These are phyloP conservation scores for Tupiocoris notatus DNA, from an alignment of 2,888 invertebrate species.

Conservation along the genomic window DNA sequence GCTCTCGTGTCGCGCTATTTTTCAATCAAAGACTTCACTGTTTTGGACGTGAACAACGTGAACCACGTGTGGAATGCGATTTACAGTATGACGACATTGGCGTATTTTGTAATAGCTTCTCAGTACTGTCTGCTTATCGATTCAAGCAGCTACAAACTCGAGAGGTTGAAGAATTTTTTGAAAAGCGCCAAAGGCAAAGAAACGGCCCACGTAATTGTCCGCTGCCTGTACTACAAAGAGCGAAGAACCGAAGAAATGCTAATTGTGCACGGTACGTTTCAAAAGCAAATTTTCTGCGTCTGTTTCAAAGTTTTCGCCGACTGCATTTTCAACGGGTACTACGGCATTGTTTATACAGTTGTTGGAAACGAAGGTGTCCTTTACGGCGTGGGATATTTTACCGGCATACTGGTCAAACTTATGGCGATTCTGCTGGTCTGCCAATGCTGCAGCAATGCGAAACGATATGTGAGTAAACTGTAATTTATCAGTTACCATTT, in stretches of 20 bases:
- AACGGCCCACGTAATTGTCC: neutral
- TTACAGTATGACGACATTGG: neutral
- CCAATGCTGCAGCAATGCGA: neutral
- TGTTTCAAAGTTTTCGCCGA: neutral
- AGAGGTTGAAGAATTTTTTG: neutral
- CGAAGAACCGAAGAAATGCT: neutral
- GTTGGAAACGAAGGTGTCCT: neutral
- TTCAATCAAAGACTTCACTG: neutral
- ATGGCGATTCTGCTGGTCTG: neutral
- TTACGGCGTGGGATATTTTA: neutral
- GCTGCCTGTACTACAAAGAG: neutral
- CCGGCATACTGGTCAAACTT: neutral
- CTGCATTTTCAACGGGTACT: slow-evolving; percentile 1
- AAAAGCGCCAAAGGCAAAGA: neutral
- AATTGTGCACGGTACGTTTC: neutral
- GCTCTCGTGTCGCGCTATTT: neutral
- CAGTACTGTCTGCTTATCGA: neutral
- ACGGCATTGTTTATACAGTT: neutral
- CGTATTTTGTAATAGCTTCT: slow-evolving; percentile 1
- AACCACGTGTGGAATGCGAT: neutral
- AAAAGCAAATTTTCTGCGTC: neutral
- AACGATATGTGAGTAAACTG: slow-evolving; percentile 1
- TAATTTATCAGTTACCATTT: no score
- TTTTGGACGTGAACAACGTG: neutral
- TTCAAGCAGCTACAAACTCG: neutral